Base-by-base conservation (phyloP, 1,140 invertebrate species). In the Megalopta genalis region DNA sequence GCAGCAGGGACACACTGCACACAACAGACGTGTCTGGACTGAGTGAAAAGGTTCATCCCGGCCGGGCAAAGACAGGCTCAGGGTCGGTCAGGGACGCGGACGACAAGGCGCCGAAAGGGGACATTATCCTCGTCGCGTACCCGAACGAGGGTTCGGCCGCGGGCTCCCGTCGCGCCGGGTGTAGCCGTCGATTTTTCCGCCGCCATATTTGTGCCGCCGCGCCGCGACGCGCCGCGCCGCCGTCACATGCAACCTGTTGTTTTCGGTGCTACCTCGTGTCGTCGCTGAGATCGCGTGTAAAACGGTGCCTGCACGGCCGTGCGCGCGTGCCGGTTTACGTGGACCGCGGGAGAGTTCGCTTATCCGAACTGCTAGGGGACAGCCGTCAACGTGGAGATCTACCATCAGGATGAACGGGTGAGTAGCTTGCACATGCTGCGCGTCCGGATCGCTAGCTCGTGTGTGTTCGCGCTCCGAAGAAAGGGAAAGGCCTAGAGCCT, bases 321-420 rank as follows among this genome's bases (percentile, higher is more conserved):
- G 52, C 65, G 49, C 27, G 57, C 66, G 49, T 52, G 59, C 42
- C 42, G 42, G 42, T 2, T 2, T 12, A 10, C 42, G 37, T 63
- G 27, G 39, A 75, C 74, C 80, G 77, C 70, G 80, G 73, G 75
- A 73, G 81, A 73, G 81, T 79, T 78, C 76, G 73, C 71, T 75
- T 86, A 85, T 82, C 80, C 76, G 71, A 72, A 76, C 82, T 46
- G 54, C 60, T 59, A 59, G 18, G 74, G 37, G 52, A 63, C 68
- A 39, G 73, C 62, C 80, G 75, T 82, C 84, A 72, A 80, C 84
- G 80, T 85, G 82, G 65, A 69, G 59, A 85, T 66, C 72, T 70
- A 52, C 81, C 85, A 77, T 82, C 90, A 90, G 88, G 87, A 90
- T 90, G 90, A 90, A 90, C 88, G 90, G 89, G 90, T 90, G 84